Evolutionary conservation across 2,888 invertebrate genomes (phyloP), one percentile per base, ranked within the genome.

Genomic region (Trichacis sp.): DNA sequence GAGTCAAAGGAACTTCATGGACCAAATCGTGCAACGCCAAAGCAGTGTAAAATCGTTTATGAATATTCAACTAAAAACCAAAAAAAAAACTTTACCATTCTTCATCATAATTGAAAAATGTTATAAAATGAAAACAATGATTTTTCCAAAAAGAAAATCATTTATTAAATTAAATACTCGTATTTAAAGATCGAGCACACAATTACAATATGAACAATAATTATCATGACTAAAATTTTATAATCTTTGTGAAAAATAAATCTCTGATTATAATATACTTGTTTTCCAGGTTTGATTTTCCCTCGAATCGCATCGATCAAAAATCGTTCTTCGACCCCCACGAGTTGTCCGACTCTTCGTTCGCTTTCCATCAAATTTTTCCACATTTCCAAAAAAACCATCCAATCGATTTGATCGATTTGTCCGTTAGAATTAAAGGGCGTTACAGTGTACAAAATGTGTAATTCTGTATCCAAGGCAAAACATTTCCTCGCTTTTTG

Each of bases 361-460:
- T 93, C 93, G 59, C 92, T 91, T 58, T 89, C 87, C 1, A 92
- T 88, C 18, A 98, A 85, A 51, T 89, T 88, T 75, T 94, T 93
- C 94, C 95, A 97, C 36, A 96, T 80, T 67, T 92, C 91, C 38
- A 96, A 86, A 75, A 90, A 91, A 70, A 89, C 87, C 79, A 93
- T 86, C 94, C 94, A 94, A 79, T 98, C 95, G 47, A 76, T 91
- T 88, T 59, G 89, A 88, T 88, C 92, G 89, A 88, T 74, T 73
- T 94, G 92, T 77, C 91, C 91, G 73, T 93, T 91, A 19, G 94
- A 91, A 82, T 93, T 95, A 68, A 95, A 93, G 0, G 98, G 98
- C 1, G 98, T 98, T 38, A 97, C 97, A 76, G 97, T 87, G 84
- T 98, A 99, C 47, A 99, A 90, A 38, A 98, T 89, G 85, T 99